Evolutionary conservation across 2,888 invertebrate species (phyloP).

Genomic region (Drosophila seclusa): DNA sequence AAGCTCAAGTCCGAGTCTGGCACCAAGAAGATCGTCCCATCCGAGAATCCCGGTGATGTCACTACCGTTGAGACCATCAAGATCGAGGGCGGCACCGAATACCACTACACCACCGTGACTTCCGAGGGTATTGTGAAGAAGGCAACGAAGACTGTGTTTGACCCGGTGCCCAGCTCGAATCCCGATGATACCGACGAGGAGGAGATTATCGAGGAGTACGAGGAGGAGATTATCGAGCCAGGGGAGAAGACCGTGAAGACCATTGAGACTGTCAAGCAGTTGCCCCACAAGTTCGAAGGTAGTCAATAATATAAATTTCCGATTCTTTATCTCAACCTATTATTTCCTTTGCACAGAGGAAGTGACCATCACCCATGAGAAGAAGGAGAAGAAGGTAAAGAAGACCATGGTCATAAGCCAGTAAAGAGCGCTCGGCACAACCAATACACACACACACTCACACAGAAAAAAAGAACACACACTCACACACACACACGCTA

Average conservation of each 20-base stretch:
- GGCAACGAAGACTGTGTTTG: conserved; percentile 83
- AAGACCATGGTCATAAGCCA: conserved; percentile 83
- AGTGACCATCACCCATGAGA: conserved; percentile 82
- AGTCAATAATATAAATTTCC: background rate
- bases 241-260: conserved; percentile 84
- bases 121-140: conserved; percentile 84
- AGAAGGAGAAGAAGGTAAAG: conserved; percentile 83
- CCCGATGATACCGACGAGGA: conserved; percentile 83
- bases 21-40: conserved; percentile 84
- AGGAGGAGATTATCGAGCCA: conserved; percentile 84
- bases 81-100: conserved; percentile 84
- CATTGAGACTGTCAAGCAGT: conserved; percentile 81
- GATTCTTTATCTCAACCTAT: background rate
- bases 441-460: conserved; percentile 23
- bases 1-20: conserved; percentile 83
- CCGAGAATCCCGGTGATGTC: conserved; percentile 84
- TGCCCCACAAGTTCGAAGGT: conserved; percentile 83
- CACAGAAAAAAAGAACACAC: conserved; percentile 10
- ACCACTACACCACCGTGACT: conserved; percentile 84
- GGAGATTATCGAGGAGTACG: conserved; percentile 84
- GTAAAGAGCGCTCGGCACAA: conserved; percentile 58
- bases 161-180: conserved; percentile 81
- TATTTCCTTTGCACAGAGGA: conserved; percentile 67
- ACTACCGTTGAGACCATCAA: conserved; percentile 84
- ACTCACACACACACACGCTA: conserved; percentile 41